A percentile compares a stretch with the other conserved stretches of the same genome.
phyloP scores from a whole-genome alignment of 2,113 vertebrate genomes.

The Tauraco erythrolophus region DNA sequence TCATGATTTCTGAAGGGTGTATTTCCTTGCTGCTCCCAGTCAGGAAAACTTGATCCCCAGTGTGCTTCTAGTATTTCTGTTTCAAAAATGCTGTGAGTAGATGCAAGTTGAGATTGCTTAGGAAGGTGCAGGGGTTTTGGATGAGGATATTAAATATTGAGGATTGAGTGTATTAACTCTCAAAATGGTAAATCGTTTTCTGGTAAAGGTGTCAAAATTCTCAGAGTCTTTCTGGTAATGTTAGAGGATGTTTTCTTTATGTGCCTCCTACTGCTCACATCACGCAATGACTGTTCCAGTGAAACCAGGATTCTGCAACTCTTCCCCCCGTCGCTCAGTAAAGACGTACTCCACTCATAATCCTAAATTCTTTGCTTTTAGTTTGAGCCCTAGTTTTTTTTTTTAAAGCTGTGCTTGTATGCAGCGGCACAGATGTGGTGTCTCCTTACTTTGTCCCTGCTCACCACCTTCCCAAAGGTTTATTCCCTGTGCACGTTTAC shows the following conservation, averaged over 20 bases:
- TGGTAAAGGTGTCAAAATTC: neutral
- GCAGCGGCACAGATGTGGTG: neutral
- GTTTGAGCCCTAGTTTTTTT: neutral
- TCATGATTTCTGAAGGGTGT: neutral
- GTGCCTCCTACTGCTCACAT: neutral
- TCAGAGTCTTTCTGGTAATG: neutral
- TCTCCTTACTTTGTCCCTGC: neutral
- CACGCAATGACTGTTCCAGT: neutral
- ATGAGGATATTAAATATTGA: neutral
- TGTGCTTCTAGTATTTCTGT: neutral
- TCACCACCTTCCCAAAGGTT: neutral
- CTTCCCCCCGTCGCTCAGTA: neutral
- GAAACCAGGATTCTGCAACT: neutral
- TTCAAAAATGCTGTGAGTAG: neutral
- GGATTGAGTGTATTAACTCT: neutral
- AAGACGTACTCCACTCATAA: neutral
- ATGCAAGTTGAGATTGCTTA: neutral
- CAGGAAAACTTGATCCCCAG: neutral
- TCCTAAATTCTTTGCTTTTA: neutral
- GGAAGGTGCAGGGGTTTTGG: neutral
- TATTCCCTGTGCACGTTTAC: neutral
- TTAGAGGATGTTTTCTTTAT: neutral
- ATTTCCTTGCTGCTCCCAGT: neutral
- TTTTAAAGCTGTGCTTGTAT: neutral
- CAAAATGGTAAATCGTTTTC: neutral